These are phyloP conservation scores for Eleutherodactylus coqui DNA, from an alignment of 2,797 vertebrate species.

Conservation along the genomic window DNA sequence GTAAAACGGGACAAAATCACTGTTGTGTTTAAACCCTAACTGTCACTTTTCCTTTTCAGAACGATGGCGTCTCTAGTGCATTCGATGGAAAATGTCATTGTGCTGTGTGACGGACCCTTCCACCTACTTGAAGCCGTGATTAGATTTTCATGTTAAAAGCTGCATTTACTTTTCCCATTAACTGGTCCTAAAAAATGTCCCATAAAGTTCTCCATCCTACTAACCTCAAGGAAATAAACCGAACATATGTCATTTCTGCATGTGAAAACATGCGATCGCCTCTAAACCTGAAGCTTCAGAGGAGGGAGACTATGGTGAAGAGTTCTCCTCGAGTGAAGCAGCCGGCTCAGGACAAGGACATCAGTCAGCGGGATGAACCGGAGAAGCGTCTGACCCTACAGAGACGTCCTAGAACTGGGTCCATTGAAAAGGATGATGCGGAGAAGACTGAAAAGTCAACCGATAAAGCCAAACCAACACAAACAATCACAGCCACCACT, in stretches of 20 bases:
- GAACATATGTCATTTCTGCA: constrained; percentile 83
- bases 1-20: too few relatives aligned
- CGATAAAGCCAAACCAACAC: constrained; percentile 55
- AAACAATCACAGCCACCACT: constrained; percentile 58
- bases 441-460: constrained; percentile 8
- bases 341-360: constrained; percentile 60
- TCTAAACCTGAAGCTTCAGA: constrained; percentile 79
- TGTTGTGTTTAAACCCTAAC: not conserved
- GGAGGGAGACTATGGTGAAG: constrained; percentile 74
- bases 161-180: not conserved
- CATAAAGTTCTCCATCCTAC: constrained; percentile 51
- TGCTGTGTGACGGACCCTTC: not conserved
- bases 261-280: constrained; percentile 68
- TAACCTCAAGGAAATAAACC: constrained; percentile 76
- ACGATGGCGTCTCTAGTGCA: not conserved
- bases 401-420: constrained; percentile 73
- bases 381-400: constrained; percentile 78
- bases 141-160: not conserved
- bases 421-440: constrained; percentile 66
- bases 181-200: not conserved
- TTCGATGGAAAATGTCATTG: not conserved
- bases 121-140: not conserved
- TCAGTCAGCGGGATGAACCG: constrained; percentile 62
- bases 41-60: not conserved
- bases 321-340: constrained; percentile 65